Conservation (phyloP, 2,113 vertebrate species). For the Campylomormyrus numenius region DNA sequence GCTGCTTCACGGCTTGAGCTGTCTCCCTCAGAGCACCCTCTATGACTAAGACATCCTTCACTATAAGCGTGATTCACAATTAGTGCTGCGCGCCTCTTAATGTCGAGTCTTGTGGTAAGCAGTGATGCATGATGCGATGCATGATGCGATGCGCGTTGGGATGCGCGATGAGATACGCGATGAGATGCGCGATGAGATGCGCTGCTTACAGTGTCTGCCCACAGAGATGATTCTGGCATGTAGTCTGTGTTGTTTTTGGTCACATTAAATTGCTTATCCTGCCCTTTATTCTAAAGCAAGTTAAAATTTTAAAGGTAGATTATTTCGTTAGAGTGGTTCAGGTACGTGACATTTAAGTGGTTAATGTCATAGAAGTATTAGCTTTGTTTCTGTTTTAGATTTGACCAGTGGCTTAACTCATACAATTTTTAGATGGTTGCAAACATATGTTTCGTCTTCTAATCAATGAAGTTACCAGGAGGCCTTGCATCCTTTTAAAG, state of each 20-base stretch:
- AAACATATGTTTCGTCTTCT: background rate
- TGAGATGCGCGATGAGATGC: background rate
- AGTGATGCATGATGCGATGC: background rate
- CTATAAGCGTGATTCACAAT: background rate
- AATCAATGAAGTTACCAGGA: background rate
- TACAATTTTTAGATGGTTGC: background rate
- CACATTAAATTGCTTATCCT: too few species aligned
- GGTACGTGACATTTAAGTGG: background rate
- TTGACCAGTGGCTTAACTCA: background rate
- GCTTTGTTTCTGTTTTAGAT: background rate
- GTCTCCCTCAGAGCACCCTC: background rate
- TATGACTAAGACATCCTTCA: background rate
- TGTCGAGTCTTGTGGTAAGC: background rate
- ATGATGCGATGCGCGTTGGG: too few species aligned
- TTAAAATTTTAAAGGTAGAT: background rate
- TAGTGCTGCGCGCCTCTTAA: background rate
- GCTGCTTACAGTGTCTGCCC: background rate
- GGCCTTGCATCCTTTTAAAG: background rate
- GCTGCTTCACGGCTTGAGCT: background rate
- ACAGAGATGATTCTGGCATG: background rate
- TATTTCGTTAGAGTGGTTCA: background rate
- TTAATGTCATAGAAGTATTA: background rate
- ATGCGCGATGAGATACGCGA: too few species aligned
- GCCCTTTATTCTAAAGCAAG: background rate
- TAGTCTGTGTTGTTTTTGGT: background rate